Conservation (phyloP, 2,113 vertebrate species). For the Microcebus lehilahytsara region DNA sequence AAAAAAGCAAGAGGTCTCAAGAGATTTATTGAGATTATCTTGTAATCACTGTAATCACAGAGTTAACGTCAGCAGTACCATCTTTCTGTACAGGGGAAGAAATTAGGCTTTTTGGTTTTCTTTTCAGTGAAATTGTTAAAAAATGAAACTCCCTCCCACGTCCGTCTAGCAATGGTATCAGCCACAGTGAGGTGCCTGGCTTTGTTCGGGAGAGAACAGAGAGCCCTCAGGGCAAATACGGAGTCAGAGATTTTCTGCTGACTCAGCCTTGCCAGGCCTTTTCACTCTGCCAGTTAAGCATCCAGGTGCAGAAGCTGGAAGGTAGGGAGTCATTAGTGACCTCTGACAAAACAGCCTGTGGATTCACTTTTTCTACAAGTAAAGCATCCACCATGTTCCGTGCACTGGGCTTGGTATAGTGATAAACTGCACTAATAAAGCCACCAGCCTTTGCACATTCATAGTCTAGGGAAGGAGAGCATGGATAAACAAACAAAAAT, state of each 20-base stretch:
- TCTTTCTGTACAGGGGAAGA: not conserved
- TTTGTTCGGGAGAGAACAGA: not conserved
- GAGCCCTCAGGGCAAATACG: rapidly evolving
- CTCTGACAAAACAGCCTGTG: not conserved
- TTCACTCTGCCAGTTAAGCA: not conserved
- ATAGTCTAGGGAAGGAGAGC: not conserved
- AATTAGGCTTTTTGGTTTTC: not conserved
- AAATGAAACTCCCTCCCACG: not conserved
- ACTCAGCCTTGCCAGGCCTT: no score
- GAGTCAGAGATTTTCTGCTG: not conserved
- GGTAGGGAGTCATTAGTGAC: not conserved
- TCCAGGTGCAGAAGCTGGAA: not conserved
- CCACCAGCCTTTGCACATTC: not conserved
- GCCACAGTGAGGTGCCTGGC: not conserved
- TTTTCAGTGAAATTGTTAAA: not conserved
- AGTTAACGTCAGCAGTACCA: not conserved
- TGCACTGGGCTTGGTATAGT: not conserved
- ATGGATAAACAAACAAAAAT: not conserved
- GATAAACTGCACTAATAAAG: not conserved
- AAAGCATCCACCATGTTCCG: not conserved
- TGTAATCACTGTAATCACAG: not conserved
- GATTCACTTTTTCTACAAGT: not conserved
- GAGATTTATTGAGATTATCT: not conserved
- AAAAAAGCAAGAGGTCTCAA: not conserved
- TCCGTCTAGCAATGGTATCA: not conserved